Evolutionary conservation across 1,140 invertebrate genomes (phyloP), one percentile per base, ranked within the genome.

Genomic region (Mactra quadrangularis): DNA sequence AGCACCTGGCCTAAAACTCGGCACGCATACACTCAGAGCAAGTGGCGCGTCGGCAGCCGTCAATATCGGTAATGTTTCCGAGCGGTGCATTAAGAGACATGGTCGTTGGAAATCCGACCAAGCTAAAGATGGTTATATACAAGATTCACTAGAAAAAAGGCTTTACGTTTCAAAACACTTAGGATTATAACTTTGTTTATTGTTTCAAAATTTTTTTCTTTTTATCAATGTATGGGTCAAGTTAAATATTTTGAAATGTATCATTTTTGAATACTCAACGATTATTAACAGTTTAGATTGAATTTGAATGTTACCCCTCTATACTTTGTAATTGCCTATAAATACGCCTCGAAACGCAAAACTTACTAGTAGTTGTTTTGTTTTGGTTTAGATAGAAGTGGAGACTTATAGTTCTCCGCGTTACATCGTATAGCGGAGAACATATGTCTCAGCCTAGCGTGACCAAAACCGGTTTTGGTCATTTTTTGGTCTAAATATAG

Each of bases 101-200:
- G 75, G 75, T 6, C n/a, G 75, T 29, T 78, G 75, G 75, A 78
- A 78, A 50, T 33, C 59, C 22, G 75, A 64, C 13, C 4, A 27
- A n/a, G 2, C n/a, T 47, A 78, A 78, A 33, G 55, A 78, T 33
- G 31, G 15, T 6, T 59, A 59, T 60, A 25, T 76, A 29, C 9
- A 13, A 60, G 55, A 76, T 41, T 41, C 53, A 1, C 4, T 76
- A 6, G 55, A 38, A 13, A 76, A 27, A 15, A 22, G 68, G 13
- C 27, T 72, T 6, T 6, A 25, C 3, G 47, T 72, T 4, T 72
- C 47, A 29, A 17, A 22, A 25, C 3, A 4, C 31, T 72, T 25
- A 41, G 25, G n/a, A 4, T 29, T 62, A 52, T 41, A 70, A 70
- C 27, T 55, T 55, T 4, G 4, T n/a, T 55, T 22, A 4, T 55